A percentile compares a stretch with the other conserved stretches of the same genome.
These are phyloP conservation scores for Petrocephalus sullivani DNA, from an alignment of 2,797 vertebrate species.

Conservation along the genomic window DNA sequence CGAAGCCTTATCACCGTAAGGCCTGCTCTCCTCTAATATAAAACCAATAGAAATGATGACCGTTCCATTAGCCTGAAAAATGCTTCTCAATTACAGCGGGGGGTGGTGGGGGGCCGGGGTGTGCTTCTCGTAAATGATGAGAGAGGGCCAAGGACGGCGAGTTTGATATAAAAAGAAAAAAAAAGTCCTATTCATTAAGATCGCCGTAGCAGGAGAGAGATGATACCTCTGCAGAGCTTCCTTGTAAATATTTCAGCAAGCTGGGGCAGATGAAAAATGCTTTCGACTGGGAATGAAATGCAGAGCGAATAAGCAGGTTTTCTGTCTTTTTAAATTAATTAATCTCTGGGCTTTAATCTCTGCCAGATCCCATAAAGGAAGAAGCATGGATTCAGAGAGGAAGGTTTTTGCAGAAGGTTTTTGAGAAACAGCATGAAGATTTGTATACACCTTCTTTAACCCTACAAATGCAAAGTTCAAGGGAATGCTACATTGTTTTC, in stretches of 20 bases:
- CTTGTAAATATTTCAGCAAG: slow-evolving; percentile 20
- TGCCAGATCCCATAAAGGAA: not conserved
- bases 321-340: slow-evolving; percentile 11
- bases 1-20: not conserved
- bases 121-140: slow-evolving; percentile 12
- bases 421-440: not conserved
- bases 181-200: slow-evolving; percentile 17
- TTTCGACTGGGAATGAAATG: not conserved
- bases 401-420: not conserved
- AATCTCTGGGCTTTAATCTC: not conserved
- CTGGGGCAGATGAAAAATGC: not conserved
- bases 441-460: not conserved
- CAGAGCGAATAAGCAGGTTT: slow-evolving; percentile 3
- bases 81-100: slow-evolving; percentile 16
- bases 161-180: not conserved
- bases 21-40: slow-evolving; percentile 6
- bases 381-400: not conserved
- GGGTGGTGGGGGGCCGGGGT: not conserved
- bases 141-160: not conserved
- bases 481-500: not conserved
- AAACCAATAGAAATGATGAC: slow-evolving; percentile 15
- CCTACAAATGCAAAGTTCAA: not conserved
- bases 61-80: slow-evolving; percentile 22
- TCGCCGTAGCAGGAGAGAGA: not conserved
- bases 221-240: not conserved